A percentile compares a stretch with the other conserved stretches of the same genome.
Evolutionary conservation across 1,140 invertebrate genomes (phyloP).

Genomic region (Aphidius ervi): DNA sequence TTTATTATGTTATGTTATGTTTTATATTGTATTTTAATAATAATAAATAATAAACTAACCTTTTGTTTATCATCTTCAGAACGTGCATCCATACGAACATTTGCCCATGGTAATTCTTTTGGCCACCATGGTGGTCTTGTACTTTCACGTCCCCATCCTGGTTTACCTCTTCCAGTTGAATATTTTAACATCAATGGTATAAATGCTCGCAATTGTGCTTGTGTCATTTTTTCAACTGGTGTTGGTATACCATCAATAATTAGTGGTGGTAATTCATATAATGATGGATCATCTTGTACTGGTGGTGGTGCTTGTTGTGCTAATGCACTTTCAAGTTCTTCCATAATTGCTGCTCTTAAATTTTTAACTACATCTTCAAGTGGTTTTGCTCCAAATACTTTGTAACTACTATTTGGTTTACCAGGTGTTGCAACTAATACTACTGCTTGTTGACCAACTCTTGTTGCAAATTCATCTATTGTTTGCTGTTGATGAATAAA

Average conservation of each 20-base stretch:
- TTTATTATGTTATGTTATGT: background rate
- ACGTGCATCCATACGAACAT: constrained; percentile 94
- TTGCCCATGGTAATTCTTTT: constrained; percentile 94
- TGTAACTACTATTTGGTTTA: constrained; percentile 93
- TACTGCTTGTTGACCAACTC: constrained; percentile 96
- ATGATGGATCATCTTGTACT: constrained; percentile 83
- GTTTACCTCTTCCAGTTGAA: constrained; percentile 93
- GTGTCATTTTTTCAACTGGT: constrained; percentile 98
- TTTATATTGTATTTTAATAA: constrained; percentile 11
- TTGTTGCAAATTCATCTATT: constrained; percentile 94
- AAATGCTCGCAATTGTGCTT: constrained; percentile 92
- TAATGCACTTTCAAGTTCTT: constrained; percentile 87
- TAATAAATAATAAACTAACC: constrained; percentile 45
- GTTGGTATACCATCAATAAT: constrained; percentile 97
- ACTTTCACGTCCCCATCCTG: constrained; percentile 94
- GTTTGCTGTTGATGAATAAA: constrained; percentile 68
- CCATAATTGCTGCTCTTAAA: constrained; percentile 85
- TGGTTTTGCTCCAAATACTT: constrained; percentile 95
- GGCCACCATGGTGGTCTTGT: constrained; percentile 97
- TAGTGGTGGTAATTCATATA: constrained; percentile 91
- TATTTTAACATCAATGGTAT: constrained; percentile 98
- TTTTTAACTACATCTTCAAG: constrained; percentile 93
- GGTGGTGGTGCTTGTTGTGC: constrained; percentile 92
- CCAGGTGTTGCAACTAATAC: constrained; percentile 94
- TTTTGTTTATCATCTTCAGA: constrained; percentile 96